phyloP scores from a whole-genome alignment of 92 coral and sea anemone species.

The Zoanthus sansibaricus region DNA sequence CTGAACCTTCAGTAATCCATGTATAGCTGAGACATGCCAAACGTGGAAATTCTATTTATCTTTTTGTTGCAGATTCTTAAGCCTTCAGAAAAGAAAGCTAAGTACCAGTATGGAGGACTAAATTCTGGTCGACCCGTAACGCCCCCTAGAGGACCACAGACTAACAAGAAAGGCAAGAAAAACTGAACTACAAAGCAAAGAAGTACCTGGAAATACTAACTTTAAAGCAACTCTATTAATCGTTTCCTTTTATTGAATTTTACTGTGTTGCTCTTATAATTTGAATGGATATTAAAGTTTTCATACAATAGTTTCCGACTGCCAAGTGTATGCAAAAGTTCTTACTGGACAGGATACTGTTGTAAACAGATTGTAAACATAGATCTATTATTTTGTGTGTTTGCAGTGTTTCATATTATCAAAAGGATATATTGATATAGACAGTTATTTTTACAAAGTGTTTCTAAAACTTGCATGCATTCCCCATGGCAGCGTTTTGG shows the following conservation, averaged over 20 bases:
- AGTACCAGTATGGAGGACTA: conserved; percentile 97
- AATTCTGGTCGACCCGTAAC: conserved; percentile 98
- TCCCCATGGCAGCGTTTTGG: conserved; percentile 16
- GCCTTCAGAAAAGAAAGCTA: conserved; percentile 99
- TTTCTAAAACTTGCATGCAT: neutral
- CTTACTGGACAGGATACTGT: neutral
- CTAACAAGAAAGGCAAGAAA: conserved; percentile 88
- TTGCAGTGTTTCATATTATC: neutral
- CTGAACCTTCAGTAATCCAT: no score
- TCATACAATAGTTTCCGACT: neutral
- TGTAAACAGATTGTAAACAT: conserved; percentile 6
- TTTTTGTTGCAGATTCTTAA: conserved; percentile 75
- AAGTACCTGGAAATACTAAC: conserved; percentile 3
- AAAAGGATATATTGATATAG: conserved; percentile 2
- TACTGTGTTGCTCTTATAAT: neutral
- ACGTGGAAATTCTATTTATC: neutral
- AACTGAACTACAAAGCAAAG: conserved; percentile 12
- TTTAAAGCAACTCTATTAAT: neutral
- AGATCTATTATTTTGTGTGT: conserved; percentile 2
- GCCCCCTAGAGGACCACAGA: conserved; percentile 94
- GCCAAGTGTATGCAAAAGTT: neutral
- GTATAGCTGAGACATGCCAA: no score
- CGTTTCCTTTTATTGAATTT: neutral
- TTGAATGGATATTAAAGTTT: neutral
- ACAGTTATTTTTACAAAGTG: conserved; percentile 16